Evolutionary conservation across 2,113 vertebrate species (phyloP).

Genomic region (Odobenus rosmarus): DNA sequence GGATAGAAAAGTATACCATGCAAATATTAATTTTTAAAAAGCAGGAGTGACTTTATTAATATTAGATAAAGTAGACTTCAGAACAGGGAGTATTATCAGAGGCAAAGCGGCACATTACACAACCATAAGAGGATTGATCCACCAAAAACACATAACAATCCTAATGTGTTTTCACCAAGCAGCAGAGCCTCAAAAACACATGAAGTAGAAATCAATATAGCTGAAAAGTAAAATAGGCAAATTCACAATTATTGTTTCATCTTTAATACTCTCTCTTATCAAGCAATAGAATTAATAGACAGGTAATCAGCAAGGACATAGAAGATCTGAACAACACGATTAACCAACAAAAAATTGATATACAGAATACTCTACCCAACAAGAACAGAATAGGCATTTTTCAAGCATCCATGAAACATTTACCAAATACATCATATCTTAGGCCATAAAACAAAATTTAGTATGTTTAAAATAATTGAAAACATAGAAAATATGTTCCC

Average conservation of each 20-base stretch:
- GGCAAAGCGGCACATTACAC: neutral
- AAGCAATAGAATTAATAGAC: neutral
- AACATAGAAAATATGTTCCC: neutral
- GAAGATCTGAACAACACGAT: neutral
- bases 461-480: constrained; percentile 24
- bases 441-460: neutral
- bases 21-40: neutral
- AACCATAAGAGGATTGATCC: neutral
- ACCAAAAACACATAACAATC: neutral
- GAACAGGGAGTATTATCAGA: neutral
- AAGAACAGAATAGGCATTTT: neutral
- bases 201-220: neutral
- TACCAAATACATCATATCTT: neutral
- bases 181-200: neutral
- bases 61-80: neutral
- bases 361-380: neutral
- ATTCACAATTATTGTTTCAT: neutral
- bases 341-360: neutral
- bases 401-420: neutral
- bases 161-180: neutral
- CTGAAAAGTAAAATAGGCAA: neutral
- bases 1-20: neutral
- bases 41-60: neutral
- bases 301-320: neutral
- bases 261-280: neutral